phyloP scores from a whole-genome alignment of 2,113 vertebrate species.

The Brienomyrus brachyistius region DNA sequence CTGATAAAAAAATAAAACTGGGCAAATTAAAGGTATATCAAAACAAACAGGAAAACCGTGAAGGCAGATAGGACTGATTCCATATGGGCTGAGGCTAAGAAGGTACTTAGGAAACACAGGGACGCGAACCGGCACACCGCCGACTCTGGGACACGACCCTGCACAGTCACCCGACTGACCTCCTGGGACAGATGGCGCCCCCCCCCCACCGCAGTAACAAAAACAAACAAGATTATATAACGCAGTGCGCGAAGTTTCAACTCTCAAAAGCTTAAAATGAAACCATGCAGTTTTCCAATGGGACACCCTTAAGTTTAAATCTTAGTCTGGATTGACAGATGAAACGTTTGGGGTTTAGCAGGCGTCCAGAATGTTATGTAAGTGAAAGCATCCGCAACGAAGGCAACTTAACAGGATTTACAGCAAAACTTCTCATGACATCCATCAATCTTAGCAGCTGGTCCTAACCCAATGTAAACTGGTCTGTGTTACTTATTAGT shows the following conservation, averaged over 20 bases:
- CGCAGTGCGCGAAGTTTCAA: background rate
- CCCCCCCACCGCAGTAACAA: background rate
- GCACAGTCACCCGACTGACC: background rate
- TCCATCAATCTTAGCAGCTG: background rate
- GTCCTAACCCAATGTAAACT: background rate
- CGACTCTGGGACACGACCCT: background rate
- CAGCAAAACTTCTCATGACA: background rate
- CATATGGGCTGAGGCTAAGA: background rate
- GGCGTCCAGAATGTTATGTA: background rate
- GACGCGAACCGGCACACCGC: background rate
- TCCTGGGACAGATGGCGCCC: background rate
- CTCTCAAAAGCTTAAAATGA: background rate
- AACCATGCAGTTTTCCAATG: background rate
- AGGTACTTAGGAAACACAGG: background rate
- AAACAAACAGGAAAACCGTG: background rate
- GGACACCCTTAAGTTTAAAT: background rate
- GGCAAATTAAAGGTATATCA: background rate
- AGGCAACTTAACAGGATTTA: background rate
- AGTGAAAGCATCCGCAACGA: background rate
- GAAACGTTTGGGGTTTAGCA: background rate
- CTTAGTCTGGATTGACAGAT: background rate
- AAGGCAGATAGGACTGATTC: background rate
- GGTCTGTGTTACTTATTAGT: background rate
- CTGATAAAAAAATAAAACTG: background rate
- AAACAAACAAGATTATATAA: background rate